Percentiles rank a stretch among this genome's conserved stretches.
Conservation (phyloP, 2,888 invertebrate genomes). For the Ichneumon xanthorius region DNA sequence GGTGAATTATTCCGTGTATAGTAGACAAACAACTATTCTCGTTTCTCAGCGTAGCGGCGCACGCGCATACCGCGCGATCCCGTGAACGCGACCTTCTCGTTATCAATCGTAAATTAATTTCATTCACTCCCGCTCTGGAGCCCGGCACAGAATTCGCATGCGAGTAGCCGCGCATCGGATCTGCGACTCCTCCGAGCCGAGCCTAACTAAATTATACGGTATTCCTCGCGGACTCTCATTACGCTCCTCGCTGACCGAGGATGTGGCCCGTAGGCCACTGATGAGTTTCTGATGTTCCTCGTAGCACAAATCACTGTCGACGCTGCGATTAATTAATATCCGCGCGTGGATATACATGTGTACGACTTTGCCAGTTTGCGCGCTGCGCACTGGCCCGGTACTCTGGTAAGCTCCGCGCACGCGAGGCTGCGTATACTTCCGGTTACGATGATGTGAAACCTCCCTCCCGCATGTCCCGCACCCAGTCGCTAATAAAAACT, state of each 20-base stretch:
- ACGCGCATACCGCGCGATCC: background rate
- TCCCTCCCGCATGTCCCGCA: too few species aligned
- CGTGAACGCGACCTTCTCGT: slow-evolving; percentile 42
- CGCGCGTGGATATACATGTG: background rate
- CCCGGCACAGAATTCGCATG: background rate
- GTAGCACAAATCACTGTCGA: slow-evolving; percentile 73
- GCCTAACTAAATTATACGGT: slow-evolving; percentile 72
- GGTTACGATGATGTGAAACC: background rate
- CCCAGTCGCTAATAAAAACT: background rate
- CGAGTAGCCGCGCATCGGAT: background rate
- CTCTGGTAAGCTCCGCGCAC: background rate
- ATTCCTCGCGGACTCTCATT: slow-evolving; percentile 59
- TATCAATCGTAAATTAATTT: slow-evolving; percentile 67
- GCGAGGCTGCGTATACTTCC: background rate
- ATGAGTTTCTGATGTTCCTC: slow-evolving; percentile 75
- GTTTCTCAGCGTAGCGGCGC: background rate
- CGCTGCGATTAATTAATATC: slow-evolving; percentile 69
- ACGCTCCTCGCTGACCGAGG: slow-evolving; percentile 11
- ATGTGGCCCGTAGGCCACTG: slow-evolving; percentile 54
- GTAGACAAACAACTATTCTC: background rate
- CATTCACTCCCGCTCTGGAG: slow-evolving; percentile 26
- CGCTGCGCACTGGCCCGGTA: background rate
- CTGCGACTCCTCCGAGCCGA: background rate
- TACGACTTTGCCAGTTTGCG: slow-evolving; percentile 2
- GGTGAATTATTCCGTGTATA: background rate